These are phyloP conservation scores for Meteorus colon DNA, from an alignment of 2,888 invertebrate genomes.

Conservation along the genomic window DNA sequence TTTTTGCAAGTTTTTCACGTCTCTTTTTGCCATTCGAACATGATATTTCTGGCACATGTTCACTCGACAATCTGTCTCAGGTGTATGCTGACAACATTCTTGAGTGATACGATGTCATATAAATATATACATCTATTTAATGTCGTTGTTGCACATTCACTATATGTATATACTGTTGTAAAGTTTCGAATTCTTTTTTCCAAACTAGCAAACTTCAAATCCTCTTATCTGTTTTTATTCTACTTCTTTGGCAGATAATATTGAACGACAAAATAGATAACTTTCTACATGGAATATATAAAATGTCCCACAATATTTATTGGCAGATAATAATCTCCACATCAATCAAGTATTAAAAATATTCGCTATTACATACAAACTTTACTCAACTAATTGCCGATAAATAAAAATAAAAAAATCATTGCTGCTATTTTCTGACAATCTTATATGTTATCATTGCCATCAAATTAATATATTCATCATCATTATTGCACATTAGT, in stretches of 20 bases:
- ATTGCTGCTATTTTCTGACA: too few relatives aligned
- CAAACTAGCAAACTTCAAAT: conserved; percentile 34
- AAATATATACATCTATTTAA: background rate
- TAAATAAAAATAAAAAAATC: too few relatives aligned
- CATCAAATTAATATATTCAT: too few relatives aligned
- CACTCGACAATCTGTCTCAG: conserved; percentile 16
- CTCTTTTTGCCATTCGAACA: background rate
- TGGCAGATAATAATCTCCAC: too few relatives aligned
- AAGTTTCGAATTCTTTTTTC: conserved; percentile 35
- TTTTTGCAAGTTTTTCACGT: background rate
- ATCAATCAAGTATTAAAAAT: too few relatives aligned
- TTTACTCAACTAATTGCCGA: too few relatives aligned
- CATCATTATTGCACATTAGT: background rate
- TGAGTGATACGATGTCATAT: conserved; percentile 35
- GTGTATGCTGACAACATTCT: conserved; percentile 33
- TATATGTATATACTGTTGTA: background rate
- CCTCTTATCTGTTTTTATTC: conserved; percentile 20
- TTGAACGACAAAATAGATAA: conserved; percentile 7
- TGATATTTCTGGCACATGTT: background rate
- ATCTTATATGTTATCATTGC: too few relatives aligned
- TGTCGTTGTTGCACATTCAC: too few relatives aligned
- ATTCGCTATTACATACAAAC: too few relatives aligned
- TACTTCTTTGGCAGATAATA: background rate
- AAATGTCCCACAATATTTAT: too few relatives aligned
- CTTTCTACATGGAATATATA: background rate